Base-by-base conservation (phyloP, 2,888 invertebrate genomes). In the Plagodis dolabraria region DNA sequence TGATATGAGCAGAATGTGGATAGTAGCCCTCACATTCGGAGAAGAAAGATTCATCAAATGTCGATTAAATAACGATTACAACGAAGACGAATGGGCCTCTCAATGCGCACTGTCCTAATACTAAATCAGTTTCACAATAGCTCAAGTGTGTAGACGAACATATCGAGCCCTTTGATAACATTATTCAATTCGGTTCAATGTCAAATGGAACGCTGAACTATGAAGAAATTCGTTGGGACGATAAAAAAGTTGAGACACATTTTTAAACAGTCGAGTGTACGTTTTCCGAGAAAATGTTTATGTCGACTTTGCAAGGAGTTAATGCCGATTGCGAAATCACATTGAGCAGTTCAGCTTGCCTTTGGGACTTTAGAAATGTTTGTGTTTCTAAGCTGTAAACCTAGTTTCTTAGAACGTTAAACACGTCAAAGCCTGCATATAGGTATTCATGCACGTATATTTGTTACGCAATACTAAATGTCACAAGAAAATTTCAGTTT, bases 121-220 rank as follows among this genome's bases (percentile, higher is more conserved):
- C 70, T 70, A 76, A 61, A 60, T 70, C 68, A 69, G 75, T 87
- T 86, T 83, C 88, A 85, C 86, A 88, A 89, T 60, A 68, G 62
- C 69, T 69, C 68, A 77, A 68, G 70, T 66, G 68, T 69, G 63
- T 74, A 74, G 76, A 82, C 82, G 78, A 82, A 80, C 75, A 74
- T 78, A 83, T 82, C 75, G 77, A 79, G 83, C 83, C 81, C 85
- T 83, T 76, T 80, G 88, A 90, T 90, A 89, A 87, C 82, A 51
- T 76, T 77, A 83, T 83, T 83, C 76, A 84, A 88, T 88, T 88
- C 81, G 83, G 88, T 88, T 86, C 90, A 91, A 90, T 90, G 91
- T 88, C 87, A 86, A 75, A 80, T 72, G 72, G 69, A 76, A 82
- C 76, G 75, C 71, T 72, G 71, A 78, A 74, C 76, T 83, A 83